Percentiles rank a stretch among this genome's conserved stretches.
Evolutionary conservation across 2,797 vertebrate species (phyloP).

Genomic region (Ataeniobius toweri): DNA sequence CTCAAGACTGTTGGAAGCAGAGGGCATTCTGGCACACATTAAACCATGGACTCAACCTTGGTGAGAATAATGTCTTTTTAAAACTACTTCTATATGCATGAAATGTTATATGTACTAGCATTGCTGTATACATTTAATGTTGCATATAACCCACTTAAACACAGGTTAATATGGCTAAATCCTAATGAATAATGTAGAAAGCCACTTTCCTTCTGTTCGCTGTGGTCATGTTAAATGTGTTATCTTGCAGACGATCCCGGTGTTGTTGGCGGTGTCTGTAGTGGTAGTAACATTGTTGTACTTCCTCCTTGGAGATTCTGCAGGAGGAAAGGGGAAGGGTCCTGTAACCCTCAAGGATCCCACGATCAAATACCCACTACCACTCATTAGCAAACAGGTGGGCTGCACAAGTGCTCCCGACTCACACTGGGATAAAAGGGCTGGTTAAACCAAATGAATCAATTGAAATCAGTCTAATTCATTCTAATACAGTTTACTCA

Average conservation of each 20-base stretch:
- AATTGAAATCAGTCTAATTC: no score
- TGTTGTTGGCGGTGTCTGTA: slow-evolving; percentile 24
- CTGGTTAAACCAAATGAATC: neutral
- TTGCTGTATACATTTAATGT: neutral
- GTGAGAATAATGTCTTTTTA: slow-evolving; percentile 45
- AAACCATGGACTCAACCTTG: slow-evolving; percentile 59
- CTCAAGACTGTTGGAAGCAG: slow-evolving; percentile 16
- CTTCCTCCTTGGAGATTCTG: slow-evolving; percentile 42
- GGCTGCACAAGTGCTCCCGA: neutral
- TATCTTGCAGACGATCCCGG: slow-evolving; percentile 42
- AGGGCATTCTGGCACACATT: neutral
- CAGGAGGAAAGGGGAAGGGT: slow-evolving; percentile 44
- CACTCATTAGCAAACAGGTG: slow-evolving; percentile 68
- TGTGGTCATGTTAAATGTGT: neutral
- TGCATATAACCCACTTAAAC: fast-evolving
- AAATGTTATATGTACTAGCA: neutral
- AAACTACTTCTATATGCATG: neutral
- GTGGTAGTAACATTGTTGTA: slow-evolving; percentile 43
- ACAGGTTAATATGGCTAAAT: neutral
- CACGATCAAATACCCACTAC: slow-evolving; percentile 63
- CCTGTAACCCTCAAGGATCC: slow-evolving; percentile 64
- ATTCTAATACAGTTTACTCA: neutral
- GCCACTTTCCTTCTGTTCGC: neutral
- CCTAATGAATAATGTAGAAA: neutral
- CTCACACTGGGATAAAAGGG: neutral